Evolutionary conservation across 1,140 invertebrate species (phyloP).

Genomic region (Calliphora vicina): DNA sequence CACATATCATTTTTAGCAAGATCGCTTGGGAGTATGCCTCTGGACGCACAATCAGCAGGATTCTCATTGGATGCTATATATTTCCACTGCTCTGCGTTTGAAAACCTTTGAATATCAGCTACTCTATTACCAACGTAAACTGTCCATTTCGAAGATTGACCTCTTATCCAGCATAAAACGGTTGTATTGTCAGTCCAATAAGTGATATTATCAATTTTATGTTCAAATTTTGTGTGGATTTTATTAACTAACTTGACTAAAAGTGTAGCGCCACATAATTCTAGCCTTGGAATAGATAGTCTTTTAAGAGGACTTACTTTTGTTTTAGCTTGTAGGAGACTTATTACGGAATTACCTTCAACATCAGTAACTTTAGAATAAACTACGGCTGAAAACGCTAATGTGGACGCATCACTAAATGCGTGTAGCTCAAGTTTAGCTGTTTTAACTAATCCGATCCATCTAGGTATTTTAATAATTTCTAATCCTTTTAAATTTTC

Average conservation of each 20-base stretch:
- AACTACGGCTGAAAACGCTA: conserved; percentile 5
- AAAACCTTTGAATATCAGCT: not conserved
- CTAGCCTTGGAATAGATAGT: not conserved
- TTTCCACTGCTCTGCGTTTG: conserved; percentile 42
- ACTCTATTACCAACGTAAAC: conserved; percentile 29
- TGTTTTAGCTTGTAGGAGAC: conserved; percentile 9
- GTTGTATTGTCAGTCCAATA: conserved; percentile 9
- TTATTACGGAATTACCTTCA: not conserved
- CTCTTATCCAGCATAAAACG: conserved; percentile 9
- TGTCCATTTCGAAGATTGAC: not conserved
- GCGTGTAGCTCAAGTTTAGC: not conserved
- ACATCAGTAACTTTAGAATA: not conserved
- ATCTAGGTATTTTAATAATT: not conserved
- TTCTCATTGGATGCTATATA: conserved; percentile 53
- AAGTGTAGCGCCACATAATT: conserved; percentile 30
- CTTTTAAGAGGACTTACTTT: conserved; percentile 25
- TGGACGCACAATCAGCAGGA: conserved; percentile 47
- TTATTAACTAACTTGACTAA: not conserved
- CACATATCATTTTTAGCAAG: conserved; percentile 35
- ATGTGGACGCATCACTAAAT: not conserved
- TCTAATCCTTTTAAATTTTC: not conserved
- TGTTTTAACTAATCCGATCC: not conserved
- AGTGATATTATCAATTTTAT: not conserved
- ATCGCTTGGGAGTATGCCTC: conserved; percentile 38
- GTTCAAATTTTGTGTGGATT: not conserved